A percentile compares a stretch with the other conserved stretches of the same genome.
phyloP scores from a whole-genome alignment of 2,113 vertebrate species.

The Balaenoptera acutorostrata region DNA sequence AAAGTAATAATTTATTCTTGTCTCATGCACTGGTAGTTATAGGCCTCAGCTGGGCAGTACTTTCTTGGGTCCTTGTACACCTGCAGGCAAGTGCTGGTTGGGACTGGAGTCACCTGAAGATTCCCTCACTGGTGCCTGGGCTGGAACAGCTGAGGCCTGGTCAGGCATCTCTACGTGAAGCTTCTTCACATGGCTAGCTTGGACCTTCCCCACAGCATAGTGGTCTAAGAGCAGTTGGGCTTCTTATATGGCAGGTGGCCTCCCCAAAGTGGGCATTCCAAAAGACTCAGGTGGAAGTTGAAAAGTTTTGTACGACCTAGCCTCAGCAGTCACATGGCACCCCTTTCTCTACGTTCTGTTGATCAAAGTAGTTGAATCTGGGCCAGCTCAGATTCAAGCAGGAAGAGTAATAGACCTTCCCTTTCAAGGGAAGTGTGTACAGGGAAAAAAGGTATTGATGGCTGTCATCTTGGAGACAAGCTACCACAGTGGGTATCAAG shows the following conservation, averaged over 20 bases:
- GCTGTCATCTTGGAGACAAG: background rate
- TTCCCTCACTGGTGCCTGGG: background rate
- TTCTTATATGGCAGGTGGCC: too few relatives aligned
- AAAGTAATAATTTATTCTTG: background rate
- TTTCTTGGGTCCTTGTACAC: fast-evolving
- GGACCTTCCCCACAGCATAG: background rate
- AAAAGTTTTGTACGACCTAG: background rate
- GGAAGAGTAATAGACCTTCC: background rate
- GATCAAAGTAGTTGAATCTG: background rate
- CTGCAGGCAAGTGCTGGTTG: background rate
- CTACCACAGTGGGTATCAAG: background rate
- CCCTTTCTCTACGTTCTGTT: background rate
- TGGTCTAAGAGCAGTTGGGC: background rate
- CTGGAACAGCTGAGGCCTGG: background rate
- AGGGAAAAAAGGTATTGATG: background rate
- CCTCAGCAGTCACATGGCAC: background rate
- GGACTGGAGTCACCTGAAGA: background rate
- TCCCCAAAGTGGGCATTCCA: background rate
- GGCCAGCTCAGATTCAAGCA: background rate
- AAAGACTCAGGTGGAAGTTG: background rate
- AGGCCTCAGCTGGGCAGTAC: background rate
- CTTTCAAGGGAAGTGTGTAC: background rate
- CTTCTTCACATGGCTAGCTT: background rate
- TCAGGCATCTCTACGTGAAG: background rate
- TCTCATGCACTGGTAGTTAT: background rate